Evolutionary conservation across 2,888 invertebrate species (phyloP), one percentile per base, ranked within the genome.

Genomic region (Hyppa rectilinea): DNA sequence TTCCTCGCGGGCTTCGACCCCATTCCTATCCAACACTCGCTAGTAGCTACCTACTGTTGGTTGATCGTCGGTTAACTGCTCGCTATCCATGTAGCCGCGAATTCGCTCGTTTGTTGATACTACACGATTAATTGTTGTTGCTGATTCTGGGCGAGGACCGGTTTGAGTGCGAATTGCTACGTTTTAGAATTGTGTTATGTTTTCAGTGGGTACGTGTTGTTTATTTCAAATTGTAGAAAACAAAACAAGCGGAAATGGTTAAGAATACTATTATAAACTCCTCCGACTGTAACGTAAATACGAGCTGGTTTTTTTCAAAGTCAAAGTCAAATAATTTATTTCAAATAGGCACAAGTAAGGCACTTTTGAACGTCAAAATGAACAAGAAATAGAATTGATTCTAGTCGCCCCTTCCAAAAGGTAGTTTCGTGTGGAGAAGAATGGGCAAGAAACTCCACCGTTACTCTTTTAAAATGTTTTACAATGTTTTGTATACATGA

Each of bases 1-100:
- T 84, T 85, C 85, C 87, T 82, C 74, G 40, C 65, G 40, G 73
- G 74, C 80, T 82, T 68, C 84, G 83, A 84, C 83, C 85, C 82
- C 71, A 70, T 79, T 81, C 61, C 62, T 77, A 43, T 20, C 62
- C 56, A 71, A 36, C 49, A 47, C 38, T 47, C 59, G 47, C 56
- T 17, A 20, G 26, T 40, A 20, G 26, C 26, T 52, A n/a, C 38
- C 56, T 59, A 68, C 60, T 65, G 60, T 67, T 67, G 60, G 55
- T 66, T 56, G 31, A 60, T 70, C 31, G 29, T 65, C 45, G 66
- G 20, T 60, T 14, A 5, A 43, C 81, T 66, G 71, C 71, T 29
- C 40, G 55, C 77, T 38, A 53, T 63, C 60, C 52, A 45, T 34
- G 71, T 38, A 38, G 50, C 34, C 61, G 71, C 64, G 26, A 49